Base-by-base conservation (phyloP, 2,888 invertebrate genomes). In the Drosophila trichaetosa region DNA sequence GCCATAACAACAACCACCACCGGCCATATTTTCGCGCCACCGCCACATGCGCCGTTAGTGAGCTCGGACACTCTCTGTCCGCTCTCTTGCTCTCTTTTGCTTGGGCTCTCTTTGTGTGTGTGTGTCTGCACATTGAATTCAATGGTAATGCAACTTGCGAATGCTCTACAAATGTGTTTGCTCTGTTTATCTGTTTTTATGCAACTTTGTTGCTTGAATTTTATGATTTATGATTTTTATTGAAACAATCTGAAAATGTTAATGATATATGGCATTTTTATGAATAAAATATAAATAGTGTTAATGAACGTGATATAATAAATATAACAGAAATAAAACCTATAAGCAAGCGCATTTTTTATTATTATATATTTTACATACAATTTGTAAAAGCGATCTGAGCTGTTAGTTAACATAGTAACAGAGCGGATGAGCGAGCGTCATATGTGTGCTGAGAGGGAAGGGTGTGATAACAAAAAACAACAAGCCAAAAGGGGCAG, bases 1-100 rank as follows among this genome's bases (percentile, higher is more conserved):
- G 36, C 24, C 65, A 68, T 53, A 72, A 64, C 46, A 73, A 68
- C 52, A 73, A 73, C 83, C 80, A 80, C 82, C 85, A 82, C 80
- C 75, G 65, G 74, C 66, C 87, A 76, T 73, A 82, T 82, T 89
- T 89, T 84, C 89, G 87, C 89, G 84, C 87, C 89, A 85, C 88
- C 89, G 84, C 84, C 89, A 86, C 83, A 89, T 87, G 89, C 83
- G 87, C 84, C 71, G 75, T 87, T 83, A 86, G 68, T 61, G 57
- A 67, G 69, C 34, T 69, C 67, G 51, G 8, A 24, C 21, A 24
- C 46, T 46, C 21, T 21, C 46, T 36, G 6, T 36, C 36, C 18
- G 18, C 83, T 68, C 76, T 87, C 65, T 69, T 60, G 7, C 24
- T 46, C 71, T 66, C 69, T 40, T 57, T 72, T 13, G 11, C 24